These are phyloP conservation scores for Prunella himalayana DNA, from an alignment of 2,113 vertebrate genomes.

Conservation along the genomic window DNA sequence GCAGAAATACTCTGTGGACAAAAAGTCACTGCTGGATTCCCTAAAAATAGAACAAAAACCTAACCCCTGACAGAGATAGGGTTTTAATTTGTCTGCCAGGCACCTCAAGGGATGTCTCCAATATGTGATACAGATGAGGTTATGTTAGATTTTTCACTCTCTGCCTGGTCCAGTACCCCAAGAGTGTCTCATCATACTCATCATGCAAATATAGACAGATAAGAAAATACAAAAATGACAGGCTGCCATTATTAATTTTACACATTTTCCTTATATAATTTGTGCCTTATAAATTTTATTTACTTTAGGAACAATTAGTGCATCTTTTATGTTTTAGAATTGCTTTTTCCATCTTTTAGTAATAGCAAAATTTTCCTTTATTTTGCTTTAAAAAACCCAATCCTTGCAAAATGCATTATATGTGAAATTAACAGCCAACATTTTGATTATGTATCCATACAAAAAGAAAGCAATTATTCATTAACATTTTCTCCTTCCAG, in stretches of 20 bases:
- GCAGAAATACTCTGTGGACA: background rate
- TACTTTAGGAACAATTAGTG: background rate
- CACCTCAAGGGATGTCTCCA: background rate
- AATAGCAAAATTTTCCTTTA: background rate
- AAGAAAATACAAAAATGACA: background rate
- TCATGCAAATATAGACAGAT: background rate
- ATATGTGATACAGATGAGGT: background rate
- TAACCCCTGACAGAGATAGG: background rate
- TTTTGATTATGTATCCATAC: background rate
- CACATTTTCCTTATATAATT: background rate
- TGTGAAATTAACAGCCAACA: background rate
- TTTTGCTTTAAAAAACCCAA: background rate
- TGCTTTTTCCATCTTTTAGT: background rate
- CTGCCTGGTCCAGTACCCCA: too few relatives aligned
- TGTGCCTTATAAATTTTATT: background rate
- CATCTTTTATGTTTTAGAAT: background rate
- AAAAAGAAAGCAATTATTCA: background rate
- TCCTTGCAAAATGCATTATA: background rate
- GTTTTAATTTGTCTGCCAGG: background rate
- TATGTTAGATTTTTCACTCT: background rate
- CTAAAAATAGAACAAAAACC: background rate
- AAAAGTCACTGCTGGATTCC: background rate
- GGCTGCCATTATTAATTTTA: background rate
- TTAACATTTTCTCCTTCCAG: background rate
- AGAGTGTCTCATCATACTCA: background rate